Conservation (phyloP, 2,113 vertebrate species). For the Typhlomys cinereus region DNA sequence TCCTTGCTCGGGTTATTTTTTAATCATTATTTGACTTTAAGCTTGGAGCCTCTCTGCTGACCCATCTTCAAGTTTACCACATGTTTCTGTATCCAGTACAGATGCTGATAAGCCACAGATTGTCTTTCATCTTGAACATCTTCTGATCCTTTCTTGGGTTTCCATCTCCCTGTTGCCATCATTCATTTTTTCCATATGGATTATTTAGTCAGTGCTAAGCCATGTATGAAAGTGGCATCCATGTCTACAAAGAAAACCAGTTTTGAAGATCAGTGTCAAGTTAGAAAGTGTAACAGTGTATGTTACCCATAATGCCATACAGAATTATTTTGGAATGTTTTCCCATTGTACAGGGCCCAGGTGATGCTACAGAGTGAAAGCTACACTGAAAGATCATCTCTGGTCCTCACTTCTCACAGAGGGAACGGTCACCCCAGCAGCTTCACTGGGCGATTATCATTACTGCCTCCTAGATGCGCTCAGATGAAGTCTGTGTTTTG, state of each 20-base stretch:
- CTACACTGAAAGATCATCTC: not conserved
- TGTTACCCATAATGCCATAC: not conserved
- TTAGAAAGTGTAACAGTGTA: not conserved
- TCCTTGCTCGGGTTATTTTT: not conserved
- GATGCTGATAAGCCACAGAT: not conserved
- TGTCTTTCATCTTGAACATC: not conserved
- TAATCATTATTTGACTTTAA: not conserved
- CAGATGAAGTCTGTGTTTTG: not conserved
- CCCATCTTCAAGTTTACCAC: not conserved
- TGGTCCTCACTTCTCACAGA: not conserved
- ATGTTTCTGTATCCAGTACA: not conserved
- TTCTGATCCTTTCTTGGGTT: not conserved
- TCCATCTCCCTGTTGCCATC: not conserved
- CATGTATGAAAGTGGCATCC: not conserved
- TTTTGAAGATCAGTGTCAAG: not conserved
- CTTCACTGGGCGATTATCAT: not conserved
- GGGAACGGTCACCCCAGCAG: not conserved
- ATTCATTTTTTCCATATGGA: not conserved
- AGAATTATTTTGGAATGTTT: not conserved
- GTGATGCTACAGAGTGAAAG: not conserved
- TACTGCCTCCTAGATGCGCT: not conserved
- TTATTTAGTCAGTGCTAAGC: not conserved
- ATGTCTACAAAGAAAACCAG: not conserved
- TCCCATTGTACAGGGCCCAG: not conserved
- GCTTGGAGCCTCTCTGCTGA: not conserved